Percentiles rank a stretch among this genome's conserved stretches.
phyloP scores from a whole-genome alignment of 2,888 invertebrate genomes.

The Tryphoninae sp. region DNA sequence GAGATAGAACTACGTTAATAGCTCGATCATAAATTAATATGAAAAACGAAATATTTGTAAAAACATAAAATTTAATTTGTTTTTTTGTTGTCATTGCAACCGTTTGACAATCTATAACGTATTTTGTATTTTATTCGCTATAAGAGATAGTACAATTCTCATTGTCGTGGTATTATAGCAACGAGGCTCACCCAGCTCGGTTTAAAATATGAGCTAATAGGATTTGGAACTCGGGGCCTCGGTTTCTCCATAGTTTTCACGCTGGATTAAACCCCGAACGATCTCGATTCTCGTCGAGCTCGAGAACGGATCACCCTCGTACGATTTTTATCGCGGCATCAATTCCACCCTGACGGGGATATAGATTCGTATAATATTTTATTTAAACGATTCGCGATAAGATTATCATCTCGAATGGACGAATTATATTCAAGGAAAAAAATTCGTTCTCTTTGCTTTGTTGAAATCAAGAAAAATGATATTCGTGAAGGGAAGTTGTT shows the following conservation, averaged over 20 bases:
- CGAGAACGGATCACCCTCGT: constrained; percentile 52
- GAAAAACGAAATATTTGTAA: too few relatives aligned
- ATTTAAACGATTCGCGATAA: constrained; percentile 22
- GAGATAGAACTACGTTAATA: too few relatives aligned
- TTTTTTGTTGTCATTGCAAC: too few relatives aligned
- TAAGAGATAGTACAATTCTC: constrained; percentile 24
- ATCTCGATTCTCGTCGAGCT: constrained; percentile 64
- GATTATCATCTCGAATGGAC: constrained; percentile 8
- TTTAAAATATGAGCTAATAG: constrained; percentile 70
- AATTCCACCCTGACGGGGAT: neutral
- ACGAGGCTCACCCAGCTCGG: constrained; percentile 43
- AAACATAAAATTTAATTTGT: too few relatives aligned
- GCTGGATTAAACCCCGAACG: constrained; percentile 69
- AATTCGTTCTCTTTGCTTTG: neutral
- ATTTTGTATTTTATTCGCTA: neutral
- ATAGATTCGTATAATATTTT: constrained; percentile 36
- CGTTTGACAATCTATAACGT: neutral
- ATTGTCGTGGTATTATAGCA: constrained; percentile 63
- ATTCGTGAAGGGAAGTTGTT: too few relatives aligned
- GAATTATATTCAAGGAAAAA: neutral
- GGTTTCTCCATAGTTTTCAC: constrained; percentile 68
- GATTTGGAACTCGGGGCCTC: constrained; percentile 68
- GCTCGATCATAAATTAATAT: too few relatives aligned
- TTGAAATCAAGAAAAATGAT: too few relatives aligned
- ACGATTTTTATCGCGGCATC: constrained; percentile 60